Evolutionary conservation across 2,888 invertebrate species (phyloP), one percentile per base, ranked within the genome.

Genomic region (Bombylius discolor): DNA sequence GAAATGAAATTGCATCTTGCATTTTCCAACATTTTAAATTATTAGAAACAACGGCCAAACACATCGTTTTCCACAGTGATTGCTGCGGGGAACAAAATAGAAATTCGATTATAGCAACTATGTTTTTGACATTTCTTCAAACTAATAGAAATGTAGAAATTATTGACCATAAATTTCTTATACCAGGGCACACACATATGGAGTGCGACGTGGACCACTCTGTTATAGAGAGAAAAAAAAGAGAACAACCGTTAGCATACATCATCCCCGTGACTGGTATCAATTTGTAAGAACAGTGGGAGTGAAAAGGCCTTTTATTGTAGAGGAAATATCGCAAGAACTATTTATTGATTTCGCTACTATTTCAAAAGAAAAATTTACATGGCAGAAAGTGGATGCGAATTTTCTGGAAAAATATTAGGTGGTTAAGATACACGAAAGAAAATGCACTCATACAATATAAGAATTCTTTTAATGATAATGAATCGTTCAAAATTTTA

Each of bases 161-260:
- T 13, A 51, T 61, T 44, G 52, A 60, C 45, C 60, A 60, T 46
- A 60, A 58, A 51, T 60, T 62, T 51, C 51, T 59, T 46, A 50
- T 55, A 23, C 44, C 50, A 6, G 60, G 60, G 47, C 52, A 61
- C 49, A 34, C 61, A 52, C 48, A 57, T 55, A 56, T 53, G 60
- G 47, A 36, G 9, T 36, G 36, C 36, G 36, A 36, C 9, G 36
- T 9, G 9, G 36, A 36, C 4, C 36, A 36, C 9, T 6, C 36
- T 36, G 7, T 36, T 36, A 36, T 36, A 36, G 36, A 36, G 9
- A 9, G 4, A 52, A 34, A 49, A 49, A 49, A 13, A 49, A 49
- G 34, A 49, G 39, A 50, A n/a, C 39, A n/a, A 39, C 50, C 33
- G 36, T 39, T 39, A 39, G 14, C 13, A 49, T 49, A 12, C 50